phyloP scores from a whole-genome alignment of 2,888 invertebrate genomes.

The Malthinus flaveolus region DNA sequence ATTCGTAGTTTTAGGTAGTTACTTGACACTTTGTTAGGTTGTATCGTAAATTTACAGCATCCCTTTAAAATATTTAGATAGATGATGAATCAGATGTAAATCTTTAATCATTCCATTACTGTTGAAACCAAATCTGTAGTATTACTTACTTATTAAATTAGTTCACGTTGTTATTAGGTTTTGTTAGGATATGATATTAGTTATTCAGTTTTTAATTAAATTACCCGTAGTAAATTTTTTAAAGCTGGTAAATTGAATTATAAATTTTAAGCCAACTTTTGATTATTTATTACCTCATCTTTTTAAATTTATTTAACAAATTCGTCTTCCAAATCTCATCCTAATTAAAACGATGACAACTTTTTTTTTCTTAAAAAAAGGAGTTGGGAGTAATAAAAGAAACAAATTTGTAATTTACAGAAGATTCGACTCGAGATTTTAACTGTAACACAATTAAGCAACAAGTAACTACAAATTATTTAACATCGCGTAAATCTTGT shows the following conservation, averaged over 20 bases:
- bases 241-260: background rate
- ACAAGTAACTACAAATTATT: slow-evolving; percentile 12
- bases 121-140: slow-evolving; percentile 41
- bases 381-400: background rate
- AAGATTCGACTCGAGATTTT: slow-evolving; percentile 12
- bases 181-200: slow-evolving; percentile 41
- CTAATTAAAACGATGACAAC: too few relatives aligned
- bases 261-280: background rate
- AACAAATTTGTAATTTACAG: slow-evolving; percentile 11
- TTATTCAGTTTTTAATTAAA: slow-evolving; percentile 43
- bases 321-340: too few relatives aligned
- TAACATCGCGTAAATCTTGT: slow-evolving; percentile 24
- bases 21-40: slow-evolving; percentile 9
- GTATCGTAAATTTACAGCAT: slow-evolving; percentile 12
- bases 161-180: slow-evolving; percentile 41
- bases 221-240: slow-evolving; percentile 35
- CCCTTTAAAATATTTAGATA: slow-evolving; percentile 32
- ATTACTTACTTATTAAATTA: slow-evolving; percentile 49
- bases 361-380: background rate
- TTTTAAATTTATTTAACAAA: too few relatives aligned
- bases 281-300: too few relatives aligned
- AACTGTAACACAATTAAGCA: slow-evolving; percentile 11
- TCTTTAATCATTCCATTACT: slow-evolving; percentile 51
- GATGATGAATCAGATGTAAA: slow-evolving; percentile 43
- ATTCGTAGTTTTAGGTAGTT: slow-evolving; percentile 7